phyloP scores from a whole-genome alignment of 1,140 invertebrate species.

The Onthophagus taurus region DNA sequence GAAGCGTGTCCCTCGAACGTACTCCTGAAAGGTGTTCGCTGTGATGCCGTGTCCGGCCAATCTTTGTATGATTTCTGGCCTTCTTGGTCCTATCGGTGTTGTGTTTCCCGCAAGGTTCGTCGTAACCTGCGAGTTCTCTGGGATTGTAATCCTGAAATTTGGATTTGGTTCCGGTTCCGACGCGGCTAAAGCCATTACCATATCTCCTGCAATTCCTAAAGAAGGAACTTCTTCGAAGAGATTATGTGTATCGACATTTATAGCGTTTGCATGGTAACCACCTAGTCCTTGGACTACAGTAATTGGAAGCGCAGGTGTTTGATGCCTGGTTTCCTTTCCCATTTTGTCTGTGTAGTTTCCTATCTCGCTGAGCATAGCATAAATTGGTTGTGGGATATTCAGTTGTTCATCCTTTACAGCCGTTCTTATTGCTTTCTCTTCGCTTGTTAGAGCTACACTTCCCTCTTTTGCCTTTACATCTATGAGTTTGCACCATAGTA shows the following conservation, averaged over 20 bases:
- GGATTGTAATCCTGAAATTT: constrained; percentile 20
- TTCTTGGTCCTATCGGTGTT: constrained; percentile 15
- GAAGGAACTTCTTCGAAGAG: constrained; percentile 29
- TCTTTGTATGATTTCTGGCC: constrained; percentile 21
- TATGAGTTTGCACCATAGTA: constrained; percentile 15
- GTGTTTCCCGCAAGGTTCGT: constrained; percentile 17
- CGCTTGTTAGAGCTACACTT: constrained; percentile 13
- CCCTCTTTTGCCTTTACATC: constrained; percentile 22
- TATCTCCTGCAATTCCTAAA: constrained; percentile 25
- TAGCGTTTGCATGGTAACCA: constrained; percentile 21
- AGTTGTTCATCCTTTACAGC: constrained; percentile 16
- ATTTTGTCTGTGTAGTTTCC: constrained; percentile 21
- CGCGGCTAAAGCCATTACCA: constrained; percentile 19
- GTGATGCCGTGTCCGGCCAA: constrained; percentile 21
- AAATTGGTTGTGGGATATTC: constrained; percentile 25
- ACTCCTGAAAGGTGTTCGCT: constrained; percentile 16
- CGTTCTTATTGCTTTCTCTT: constrained; percentile 20
- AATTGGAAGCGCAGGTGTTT: constrained; percentile 19
- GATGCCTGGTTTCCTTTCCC: constrained; percentile 21
- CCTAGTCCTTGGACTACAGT: constrained; percentile 20
- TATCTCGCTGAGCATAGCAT: constrained; percentile 17
- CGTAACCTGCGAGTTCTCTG: constrained; percentile 11
- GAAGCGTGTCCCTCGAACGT: constrained; percentile 18
- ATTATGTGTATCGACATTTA: constrained; percentile 23
- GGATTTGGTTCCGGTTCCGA: constrained; percentile 16